Percentiles rank a stretch among this genome's conserved stretches.
Evolutionary conservation across 2,113 vertebrate genomes (phyloP).

Genomic region (Semnopithecus entellus): DNA sequence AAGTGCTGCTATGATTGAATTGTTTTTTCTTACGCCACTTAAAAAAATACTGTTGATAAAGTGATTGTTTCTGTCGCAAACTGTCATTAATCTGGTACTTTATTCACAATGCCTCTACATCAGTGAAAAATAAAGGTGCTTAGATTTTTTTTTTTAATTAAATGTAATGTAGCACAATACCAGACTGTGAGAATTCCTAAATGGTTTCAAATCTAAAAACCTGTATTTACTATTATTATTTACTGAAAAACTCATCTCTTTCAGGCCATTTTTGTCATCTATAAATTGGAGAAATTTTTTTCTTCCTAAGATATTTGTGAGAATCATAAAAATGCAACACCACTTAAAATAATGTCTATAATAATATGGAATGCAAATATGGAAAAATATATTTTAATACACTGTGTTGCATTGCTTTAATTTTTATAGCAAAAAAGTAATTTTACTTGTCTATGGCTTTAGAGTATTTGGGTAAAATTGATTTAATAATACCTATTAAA

Average conservation of each 20-base stretch:
- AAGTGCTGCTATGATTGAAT: not conserved
- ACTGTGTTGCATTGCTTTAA: not conserved
- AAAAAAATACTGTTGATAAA: not conserved
- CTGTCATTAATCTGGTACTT: not conserved
- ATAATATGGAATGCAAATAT: not conserved
- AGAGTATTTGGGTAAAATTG: not conserved
- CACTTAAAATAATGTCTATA: not conserved
- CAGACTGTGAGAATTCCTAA: not conserved
- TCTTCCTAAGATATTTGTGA: not conserved
- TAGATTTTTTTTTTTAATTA: not conserved
- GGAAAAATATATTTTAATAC: not conserved
- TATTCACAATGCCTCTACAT: not conserved
- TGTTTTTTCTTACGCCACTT: not conserved
- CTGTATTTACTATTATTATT: not conserved
- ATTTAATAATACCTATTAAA: not conserved
- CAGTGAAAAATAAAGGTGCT: not conserved
- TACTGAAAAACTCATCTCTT: not conserved
- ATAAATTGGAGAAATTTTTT: not conserved
- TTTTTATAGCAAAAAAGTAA: not conserved
- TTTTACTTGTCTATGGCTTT: not conserved
- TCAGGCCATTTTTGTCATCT: not conserved
- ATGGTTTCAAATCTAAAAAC: not conserved
- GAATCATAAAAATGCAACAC: not conserved
- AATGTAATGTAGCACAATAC: not conserved
- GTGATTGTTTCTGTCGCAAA: not conserved